These are phyloP conservation scores for Petrosia ficiformis DNA, from an alignment of 37 sponge, comb jelly and placozoan genomes.

Conservation along the genomic window DNA sequence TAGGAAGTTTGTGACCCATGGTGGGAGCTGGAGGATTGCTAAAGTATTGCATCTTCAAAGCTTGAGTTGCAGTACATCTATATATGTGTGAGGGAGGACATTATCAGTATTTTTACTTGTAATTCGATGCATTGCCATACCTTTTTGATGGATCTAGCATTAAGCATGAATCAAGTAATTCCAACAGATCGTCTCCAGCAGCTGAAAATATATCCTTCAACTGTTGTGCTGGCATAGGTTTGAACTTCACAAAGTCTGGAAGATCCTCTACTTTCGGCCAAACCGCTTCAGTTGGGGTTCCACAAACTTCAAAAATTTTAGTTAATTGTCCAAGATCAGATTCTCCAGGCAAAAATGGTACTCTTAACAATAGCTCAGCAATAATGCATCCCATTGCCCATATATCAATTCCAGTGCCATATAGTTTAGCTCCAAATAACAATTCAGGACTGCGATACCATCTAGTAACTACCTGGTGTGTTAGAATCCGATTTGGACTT, in stretches of 20 bases:
- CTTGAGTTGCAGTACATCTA: conserved; percentile 67
- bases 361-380: conserved; percentile 88
- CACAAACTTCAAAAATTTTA: conserved; percentile 90
- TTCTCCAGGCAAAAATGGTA: conserved; percentile 92
- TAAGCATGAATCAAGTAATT: conserved; percentile 67
- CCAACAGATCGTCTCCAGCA: conserved; percentile 78
- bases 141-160: conserved; percentile 67
- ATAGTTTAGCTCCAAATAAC: conserved; percentile 92
- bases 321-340: conserved; percentile 88
- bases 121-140: conserved; percentile 1
- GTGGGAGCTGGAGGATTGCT: conserved; percentile 72
- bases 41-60: conserved; percentile 74
- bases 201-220: conserved; percentile 87
- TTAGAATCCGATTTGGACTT: conserved; percentile 81
- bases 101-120: not conserved
- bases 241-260: conserved; percentile 86
- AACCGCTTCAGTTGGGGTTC: conserved; percentile 79
- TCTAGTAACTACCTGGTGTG: conserved; percentile 95
- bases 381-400: conserved; percentile 98
- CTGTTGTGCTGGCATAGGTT: conserved; percentile 65
- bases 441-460: conserved; percentile 98
- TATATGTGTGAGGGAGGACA: not conserved
- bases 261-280: conserved; percentile 88
- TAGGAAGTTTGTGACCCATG: conserved; percentile 57
- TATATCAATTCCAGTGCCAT: conserved; percentile 94